Base-by-base conservation (phyloP, 1,140 invertebrate species). In the Campoletis sonorensis region DNA sequence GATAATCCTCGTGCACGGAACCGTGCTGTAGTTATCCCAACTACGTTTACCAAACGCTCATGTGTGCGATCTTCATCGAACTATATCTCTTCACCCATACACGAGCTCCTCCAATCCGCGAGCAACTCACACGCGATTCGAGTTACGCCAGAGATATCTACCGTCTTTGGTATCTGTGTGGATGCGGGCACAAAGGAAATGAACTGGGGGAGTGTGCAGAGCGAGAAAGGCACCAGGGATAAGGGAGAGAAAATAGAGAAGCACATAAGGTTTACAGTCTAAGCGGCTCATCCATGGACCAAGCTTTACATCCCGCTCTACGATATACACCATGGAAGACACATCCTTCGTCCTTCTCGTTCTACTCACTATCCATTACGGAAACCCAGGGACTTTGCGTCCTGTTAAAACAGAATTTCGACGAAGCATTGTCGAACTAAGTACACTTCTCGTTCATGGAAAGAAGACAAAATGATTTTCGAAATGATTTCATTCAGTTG, bases 251-350 rank as follows among this genome's bases (percentile, higher is more conserved):
- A 27, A 64, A 82, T 49, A 72, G 61, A 84, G 81, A 58, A 86
- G 89, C 88, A 89, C 86, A 90, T 88, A 89, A 90, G 90, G 88
- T 91, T 91, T 91, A 91, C 86, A 88, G 89, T 87, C 88, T 92
- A 92, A 92, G 90, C 90, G 91, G 91, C 89, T 92, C 90, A 92
- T 92, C 89, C 89, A 86, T 85, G 85, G 86, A 64, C 76, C 85
- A 89, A 90, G 89, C 89, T 90, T 89, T 90, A 88, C 88, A 89
- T 89, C 88, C 87, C 87, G 86, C 82, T 83, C 86, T 85, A 86
- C 30, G 30, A 90, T 87, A 88, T 54, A 79, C 30, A 33, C 51
- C 51, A 68, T 71, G 61, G 49, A 21, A 76, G 27, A 1, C 33
- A 30, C 61, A 16, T 67, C 15, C 54, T 77, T 54, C 37, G 73